Evolutionary conservation across 1,140 invertebrate genomes (phyloP).

Genomic region (Drosophila saltans): DNA sequence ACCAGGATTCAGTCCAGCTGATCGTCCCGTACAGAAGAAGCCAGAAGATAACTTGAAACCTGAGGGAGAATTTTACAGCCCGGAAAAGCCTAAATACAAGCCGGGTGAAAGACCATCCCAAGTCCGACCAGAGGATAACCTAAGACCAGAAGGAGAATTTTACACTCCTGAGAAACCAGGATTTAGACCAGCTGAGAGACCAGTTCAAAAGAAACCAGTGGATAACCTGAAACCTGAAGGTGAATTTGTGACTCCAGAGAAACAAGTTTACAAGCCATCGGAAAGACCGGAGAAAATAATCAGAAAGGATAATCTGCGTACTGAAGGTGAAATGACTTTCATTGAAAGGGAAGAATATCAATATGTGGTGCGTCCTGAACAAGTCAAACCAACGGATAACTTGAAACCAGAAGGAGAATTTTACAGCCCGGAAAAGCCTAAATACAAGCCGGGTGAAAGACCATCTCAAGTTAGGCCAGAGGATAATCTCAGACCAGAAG

Average conservation of each 20-base stretch:
- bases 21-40: constrained; percentile 84
- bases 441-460: constrained; percentile 7
- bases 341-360: constrained; percentile 26
- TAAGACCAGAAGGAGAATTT: constrained; percentile 72
- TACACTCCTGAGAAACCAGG: constrained; percentile 42
- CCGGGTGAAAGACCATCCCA: constrained; percentile 26
- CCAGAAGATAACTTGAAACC: constrained; percentile 85
- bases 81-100: constrained; percentile 70
- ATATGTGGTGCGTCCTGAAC: constrained; percentile 49
- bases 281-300: constrained; percentile 85
- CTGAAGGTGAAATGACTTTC: constrained; percentile 86
- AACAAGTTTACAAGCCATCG: constrained; percentile 69
- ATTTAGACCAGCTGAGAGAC: constrained; percentile 84
- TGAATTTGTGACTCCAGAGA: constrained; percentile 83
- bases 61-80: constrained; percentile 86
- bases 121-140: constrained; percentile 26
- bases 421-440: constrained; percentile 36
- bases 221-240: constrained; percentile 87
- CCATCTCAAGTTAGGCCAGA: constrained; percentile 84
- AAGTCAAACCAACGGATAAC: constrained; percentile 86
- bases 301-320: constrained; percentile 86
- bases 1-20: constrained; percentile 84
- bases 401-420: constrained; percentile 83
- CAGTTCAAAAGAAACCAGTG: constrained; percentile 84
- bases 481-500: constrained; percentile 86